Evolutionary conservation across 2,113 vertebrate genomes (phyloP).

Genomic region (Globicephala melas): DNA sequence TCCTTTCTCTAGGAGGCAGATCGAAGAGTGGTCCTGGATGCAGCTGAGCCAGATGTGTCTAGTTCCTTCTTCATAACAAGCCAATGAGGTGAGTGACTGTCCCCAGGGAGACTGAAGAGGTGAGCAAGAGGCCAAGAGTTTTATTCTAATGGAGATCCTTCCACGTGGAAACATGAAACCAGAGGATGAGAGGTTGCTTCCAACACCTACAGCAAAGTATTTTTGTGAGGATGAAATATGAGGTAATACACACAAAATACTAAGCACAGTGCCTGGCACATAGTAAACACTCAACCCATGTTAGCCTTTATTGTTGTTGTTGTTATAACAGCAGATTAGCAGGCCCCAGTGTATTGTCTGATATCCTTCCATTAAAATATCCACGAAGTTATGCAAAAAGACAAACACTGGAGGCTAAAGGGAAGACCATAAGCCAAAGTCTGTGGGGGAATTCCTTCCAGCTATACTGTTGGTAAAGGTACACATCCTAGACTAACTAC

Average conservation of each 20-base stretch:
- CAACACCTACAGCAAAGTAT: background rate
- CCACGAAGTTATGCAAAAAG: background rate
- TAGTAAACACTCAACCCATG: background rate
- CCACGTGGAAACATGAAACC: background rate
- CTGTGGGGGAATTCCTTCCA: background rate
- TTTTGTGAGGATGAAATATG: background rate
- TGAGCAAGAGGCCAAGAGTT: background rate
- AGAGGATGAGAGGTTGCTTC: background rate
- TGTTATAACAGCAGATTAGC: background rate
- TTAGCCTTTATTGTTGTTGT: background rate
- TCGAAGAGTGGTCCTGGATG: background rate
- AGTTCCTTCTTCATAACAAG: background rate
- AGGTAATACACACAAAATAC: background rate
- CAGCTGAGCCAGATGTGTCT: background rate
- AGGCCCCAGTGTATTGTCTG: background rate
- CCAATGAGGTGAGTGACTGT: background rate
- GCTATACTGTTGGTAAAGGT: background rate
- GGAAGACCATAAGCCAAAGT: background rate
- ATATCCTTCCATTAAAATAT: background rate
- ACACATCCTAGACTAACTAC: background rate
- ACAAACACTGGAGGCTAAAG: background rate
- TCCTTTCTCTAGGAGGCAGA: background rate
- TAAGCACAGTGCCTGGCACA: background rate
- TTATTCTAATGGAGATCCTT: background rate
- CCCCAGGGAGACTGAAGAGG: background rate